Evolutionary conservation across 1,140 invertebrate species (phyloP).

Genomic region (Diachasmimorpha longicaudata): DNA sequence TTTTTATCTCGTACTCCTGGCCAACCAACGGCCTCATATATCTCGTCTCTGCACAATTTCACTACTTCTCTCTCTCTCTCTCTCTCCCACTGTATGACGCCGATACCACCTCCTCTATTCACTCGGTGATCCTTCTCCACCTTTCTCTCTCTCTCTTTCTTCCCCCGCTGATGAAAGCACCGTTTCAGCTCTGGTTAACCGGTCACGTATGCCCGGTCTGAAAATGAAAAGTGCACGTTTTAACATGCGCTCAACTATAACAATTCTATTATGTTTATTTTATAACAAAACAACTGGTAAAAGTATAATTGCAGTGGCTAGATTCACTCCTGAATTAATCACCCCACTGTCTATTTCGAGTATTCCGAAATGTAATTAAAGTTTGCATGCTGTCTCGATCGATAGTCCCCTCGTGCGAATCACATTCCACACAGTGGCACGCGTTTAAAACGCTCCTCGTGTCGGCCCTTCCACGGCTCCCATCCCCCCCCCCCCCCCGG

Average conservation of each 20-base stretch:
- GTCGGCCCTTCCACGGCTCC: slow-evolving; percentile 18
- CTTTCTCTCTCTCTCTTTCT: not conserved
- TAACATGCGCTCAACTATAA: slow-evolving; percentile 34
- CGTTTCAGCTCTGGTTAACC: slow-evolving; percentile 38
- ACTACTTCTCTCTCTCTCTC: not conserved
- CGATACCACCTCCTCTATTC: not conserved
- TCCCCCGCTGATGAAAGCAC: slow-evolving; percentile 27
- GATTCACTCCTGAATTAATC: not conserved
- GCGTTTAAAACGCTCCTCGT: slow-evolving; percentile 30
- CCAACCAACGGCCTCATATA: not conserved
- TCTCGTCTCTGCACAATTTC: not conserved
- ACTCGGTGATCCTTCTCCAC: not conserved
- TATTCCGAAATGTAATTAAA: slow-evolving; percentile 15
- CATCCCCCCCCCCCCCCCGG: not conserved
- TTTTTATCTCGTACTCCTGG: not conserved
- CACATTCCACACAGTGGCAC: slow-evolving; percentile 35
- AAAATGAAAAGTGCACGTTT: slow-evolving; percentile 48
- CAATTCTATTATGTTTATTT: not conserved
- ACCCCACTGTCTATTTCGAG: not conserved
- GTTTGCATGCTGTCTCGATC: not conserved
- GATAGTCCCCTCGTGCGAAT: slow-evolving; percentile 22
- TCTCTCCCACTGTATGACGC: not conserved
- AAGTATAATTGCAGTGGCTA: not conserved
- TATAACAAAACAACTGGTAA: slow-evolving; percentile 3
- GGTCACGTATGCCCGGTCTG: slow-evolving; percentile 42